Conservation (phyloP, 1,140 invertebrate species). For the Triops cancriformis region DNA sequence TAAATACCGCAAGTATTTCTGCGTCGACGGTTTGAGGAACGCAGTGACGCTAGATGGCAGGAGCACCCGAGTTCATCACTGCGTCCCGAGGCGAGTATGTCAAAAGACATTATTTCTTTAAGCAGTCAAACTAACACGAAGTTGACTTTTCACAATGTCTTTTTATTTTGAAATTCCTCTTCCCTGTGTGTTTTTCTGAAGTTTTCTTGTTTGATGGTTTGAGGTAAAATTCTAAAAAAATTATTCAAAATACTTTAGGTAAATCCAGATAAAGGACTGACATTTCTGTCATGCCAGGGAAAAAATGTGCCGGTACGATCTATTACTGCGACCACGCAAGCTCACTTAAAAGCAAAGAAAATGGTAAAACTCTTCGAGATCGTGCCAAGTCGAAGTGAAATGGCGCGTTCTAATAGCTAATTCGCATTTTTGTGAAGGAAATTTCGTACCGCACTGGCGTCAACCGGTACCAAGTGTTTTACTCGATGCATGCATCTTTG, state of each 20-base stretch:
- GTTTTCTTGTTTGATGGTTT: too few species aligned
- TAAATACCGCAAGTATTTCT: neutral
- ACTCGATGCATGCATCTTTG: conserved; percentile 1
- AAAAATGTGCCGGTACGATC: neutral
- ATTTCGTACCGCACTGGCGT: neutral
- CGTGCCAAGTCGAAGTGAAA: too few species aligned
- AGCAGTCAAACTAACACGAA: too few species aligned
- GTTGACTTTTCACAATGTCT: too few species aligned
- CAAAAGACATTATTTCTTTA: neutral
- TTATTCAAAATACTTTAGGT: neutral
- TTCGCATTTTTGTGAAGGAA: neutral
- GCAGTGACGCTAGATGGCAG: neutral
- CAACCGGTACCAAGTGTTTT: neutral
- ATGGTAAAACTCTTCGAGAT: neutral
- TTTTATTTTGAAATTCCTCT: too few species aligned
- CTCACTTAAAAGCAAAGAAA: neutral
- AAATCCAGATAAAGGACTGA: neutral
- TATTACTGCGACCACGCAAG: neutral
- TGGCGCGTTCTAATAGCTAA: neutral
- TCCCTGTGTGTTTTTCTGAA: too few species aligned
- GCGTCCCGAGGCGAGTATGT: neutral
- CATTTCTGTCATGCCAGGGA: neutral
- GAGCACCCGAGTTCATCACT: neutral
- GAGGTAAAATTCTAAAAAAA: neutral
- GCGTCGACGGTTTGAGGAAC: neutral